Evolutionary conservation across 2,797 vertebrate species (phyloP).

Genomic region (Enoplosus armatus): DNA sequence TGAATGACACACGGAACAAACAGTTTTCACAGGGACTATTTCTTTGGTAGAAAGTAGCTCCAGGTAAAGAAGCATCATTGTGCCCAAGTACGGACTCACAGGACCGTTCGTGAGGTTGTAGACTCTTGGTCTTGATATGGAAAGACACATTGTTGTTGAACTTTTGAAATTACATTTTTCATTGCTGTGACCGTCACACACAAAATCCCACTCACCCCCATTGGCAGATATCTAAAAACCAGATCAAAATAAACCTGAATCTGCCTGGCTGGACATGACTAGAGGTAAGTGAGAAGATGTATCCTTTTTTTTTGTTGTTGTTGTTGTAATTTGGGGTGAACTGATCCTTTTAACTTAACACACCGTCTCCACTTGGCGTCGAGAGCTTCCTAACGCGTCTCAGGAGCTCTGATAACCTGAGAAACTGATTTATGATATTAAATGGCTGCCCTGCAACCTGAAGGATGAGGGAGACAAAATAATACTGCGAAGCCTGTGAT

Average conservation of each 20-base stretch:
- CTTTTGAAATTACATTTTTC: background rate
- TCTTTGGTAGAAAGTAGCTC: background rate
- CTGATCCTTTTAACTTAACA: slow-evolving; percentile 8
- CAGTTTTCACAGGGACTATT: background rate
- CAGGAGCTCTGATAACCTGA: slow-evolving; percentile 22
- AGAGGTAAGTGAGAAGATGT: background rate
- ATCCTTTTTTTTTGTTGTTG: background rate
- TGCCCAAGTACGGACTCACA: background rate
- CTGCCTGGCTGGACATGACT: background rate
- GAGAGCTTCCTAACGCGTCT: background rate
- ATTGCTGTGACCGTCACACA: background rate
- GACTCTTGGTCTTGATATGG: background rate
- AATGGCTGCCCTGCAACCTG: background rate
- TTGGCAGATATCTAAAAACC: background rate
- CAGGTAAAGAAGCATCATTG: background rate
- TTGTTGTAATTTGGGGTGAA: background rate
- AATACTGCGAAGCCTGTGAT: slow-evolving; percentile 2
- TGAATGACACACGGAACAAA: background rate
- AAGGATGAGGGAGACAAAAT: background rate
- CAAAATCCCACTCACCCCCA: background rate
- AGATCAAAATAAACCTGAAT: background rate
- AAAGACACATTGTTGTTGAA: background rate
- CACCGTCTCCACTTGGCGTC: background rate
- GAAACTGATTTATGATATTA: slow-evolving; percentile 27
- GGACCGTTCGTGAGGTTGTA: too few relatives aligned